Evolutionary conservation across 1,140 invertebrate genomes (phyloP).

Genomic region (Rhyacophila brunnea): DNA sequence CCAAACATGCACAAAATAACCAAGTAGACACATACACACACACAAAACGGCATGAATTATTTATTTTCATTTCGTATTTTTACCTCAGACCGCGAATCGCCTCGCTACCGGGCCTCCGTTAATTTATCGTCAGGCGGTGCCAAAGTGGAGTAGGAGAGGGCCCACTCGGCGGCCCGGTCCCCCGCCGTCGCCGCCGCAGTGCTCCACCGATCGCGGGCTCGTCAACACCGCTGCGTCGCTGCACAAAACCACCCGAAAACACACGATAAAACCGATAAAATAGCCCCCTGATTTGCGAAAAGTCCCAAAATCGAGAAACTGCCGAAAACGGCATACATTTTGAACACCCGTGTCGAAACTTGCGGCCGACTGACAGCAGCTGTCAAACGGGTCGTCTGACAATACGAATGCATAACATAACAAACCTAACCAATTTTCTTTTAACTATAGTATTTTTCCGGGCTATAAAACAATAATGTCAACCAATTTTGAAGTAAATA

Average conservation of each 20-base stretch:
- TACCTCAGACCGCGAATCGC: too few species aligned
- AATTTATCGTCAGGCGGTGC: conserved; percentile 18
- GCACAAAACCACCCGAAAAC: not conserved
- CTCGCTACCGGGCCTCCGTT: not conserved
- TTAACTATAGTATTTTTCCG: too few species aligned
- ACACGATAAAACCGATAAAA: too few species aligned
- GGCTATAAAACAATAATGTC: too few species aligned
- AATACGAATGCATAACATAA: not conserved
- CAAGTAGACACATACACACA: too few species aligned
- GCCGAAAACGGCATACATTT: not conserved
- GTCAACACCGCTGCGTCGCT: conserved; percentile 5
- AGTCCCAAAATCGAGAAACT: not conserved
- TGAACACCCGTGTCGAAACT: not conserved
- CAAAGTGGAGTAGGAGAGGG: conserved; percentile 19
- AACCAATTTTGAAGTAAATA: too few species aligned
- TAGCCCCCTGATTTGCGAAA: too few species aligned
- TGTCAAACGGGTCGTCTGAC: not conserved
- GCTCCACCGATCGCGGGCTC: conserved; percentile 8
- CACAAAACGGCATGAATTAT: too few species aligned
- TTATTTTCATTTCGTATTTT: too few species aligned
- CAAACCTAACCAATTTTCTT: too few species aligned
- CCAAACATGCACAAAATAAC: too few species aligned
- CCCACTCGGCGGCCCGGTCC: conserved; percentile 4
- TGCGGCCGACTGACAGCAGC: not conserved
- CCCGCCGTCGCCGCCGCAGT: conserved; percentile 10